Evolutionary conservation across 2,888 invertebrate genomes (phyloP).

Genomic region (Omphaloscelis lunosa): DNA sequence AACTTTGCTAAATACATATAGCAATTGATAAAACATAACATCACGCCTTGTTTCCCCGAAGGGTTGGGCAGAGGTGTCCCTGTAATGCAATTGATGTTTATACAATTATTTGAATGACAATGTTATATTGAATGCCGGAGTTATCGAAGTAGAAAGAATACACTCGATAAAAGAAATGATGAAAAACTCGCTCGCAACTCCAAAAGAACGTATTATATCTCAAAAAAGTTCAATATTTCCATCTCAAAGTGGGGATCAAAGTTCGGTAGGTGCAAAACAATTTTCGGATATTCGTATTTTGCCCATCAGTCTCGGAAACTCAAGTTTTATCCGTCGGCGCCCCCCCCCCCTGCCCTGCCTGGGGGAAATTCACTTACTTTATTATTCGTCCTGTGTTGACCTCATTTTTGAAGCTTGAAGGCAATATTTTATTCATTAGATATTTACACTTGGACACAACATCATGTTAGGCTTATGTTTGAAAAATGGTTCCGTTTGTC

Average conservation of each 20-base stretch:
- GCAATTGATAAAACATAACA: too few species aligned
- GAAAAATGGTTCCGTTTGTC: conserved; percentile 43
- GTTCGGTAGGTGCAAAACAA: conserved; percentile 66
- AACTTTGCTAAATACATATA: conserved; percentile 1
- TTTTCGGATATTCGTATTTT: conserved; percentile 66
- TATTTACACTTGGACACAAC: conserved; percentile 65
- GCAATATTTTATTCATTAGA: conserved; percentile 66
- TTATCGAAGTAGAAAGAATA: conserved; percentile 28
- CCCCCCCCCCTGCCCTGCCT: conserved; percentile 6
- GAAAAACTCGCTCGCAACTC: conserved; percentile 50
- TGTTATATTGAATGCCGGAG: conserved; percentile 18
- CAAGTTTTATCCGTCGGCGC: conserved; percentile 57
- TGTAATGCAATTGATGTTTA: background rate
- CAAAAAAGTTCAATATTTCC: conserved; percentile 64
- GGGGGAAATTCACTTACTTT: conserved; percentile 64
- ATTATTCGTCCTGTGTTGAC: conserved; percentile 68
- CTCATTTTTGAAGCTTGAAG: conserved; percentile 66
- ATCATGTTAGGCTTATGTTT: conserved; percentile 48
- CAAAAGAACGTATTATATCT: conserved; percentile 45
- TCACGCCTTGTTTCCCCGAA: too few species aligned
- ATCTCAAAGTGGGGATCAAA: conserved; percentile 62
- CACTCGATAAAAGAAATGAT: conserved; percentile 49
- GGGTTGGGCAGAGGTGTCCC: too few species aligned
- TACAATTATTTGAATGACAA: conserved; percentile 5
- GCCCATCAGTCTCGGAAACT: conserved; percentile 62